phyloP scores from a whole-genome alignment of 1,140 invertebrate species.

The Bombyx mandarina region DNA sequence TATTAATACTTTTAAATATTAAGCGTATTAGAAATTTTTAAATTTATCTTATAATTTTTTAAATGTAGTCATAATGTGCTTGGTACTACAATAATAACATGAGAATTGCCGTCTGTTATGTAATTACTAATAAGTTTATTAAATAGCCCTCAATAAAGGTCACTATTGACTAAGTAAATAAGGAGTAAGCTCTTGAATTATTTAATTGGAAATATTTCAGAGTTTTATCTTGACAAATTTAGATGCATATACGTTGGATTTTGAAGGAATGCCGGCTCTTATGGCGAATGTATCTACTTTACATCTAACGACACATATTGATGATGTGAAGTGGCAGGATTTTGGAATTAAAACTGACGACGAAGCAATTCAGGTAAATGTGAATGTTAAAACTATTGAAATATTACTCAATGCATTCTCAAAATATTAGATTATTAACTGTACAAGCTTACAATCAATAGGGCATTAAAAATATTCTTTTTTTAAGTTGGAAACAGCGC shows the following conservation, averaged over 20 bases:
- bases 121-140: too few species aligned
- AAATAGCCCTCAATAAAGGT: too few species aligned
- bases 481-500: constrained; percentile 46
- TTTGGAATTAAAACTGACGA: constrained; percentile 33
- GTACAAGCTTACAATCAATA: neutral
- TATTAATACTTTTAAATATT: too few species aligned
- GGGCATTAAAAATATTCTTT: neutral
- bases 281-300: constrained; percentile 53
- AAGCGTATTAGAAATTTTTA: too few species aligned
- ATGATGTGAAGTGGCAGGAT: constrained; percentile 44
- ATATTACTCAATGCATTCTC: neutral
- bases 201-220: constrained; percentile 22
- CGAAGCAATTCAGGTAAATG: constrained; percentile 24
- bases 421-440: neutral
- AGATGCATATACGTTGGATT: constrained; percentile 42
- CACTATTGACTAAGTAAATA: too few species aligned
- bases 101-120: too few species aligned
- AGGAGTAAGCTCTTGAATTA: too few species aligned
- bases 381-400: neutral
- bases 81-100: too few species aligned
- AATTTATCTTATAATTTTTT: too few species aligned
- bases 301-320: constrained; percentile 35
- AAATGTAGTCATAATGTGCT: too few species aligned
- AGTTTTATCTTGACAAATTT: constrained; percentile 53
- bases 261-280: constrained; percentile 37